Percentiles rank a stretch among this genome's conserved stretches.
phyloP scores from a whole-genome alignment of 2,113 vertebrate species.

The Mesoclemmys tuberculata region DNA sequence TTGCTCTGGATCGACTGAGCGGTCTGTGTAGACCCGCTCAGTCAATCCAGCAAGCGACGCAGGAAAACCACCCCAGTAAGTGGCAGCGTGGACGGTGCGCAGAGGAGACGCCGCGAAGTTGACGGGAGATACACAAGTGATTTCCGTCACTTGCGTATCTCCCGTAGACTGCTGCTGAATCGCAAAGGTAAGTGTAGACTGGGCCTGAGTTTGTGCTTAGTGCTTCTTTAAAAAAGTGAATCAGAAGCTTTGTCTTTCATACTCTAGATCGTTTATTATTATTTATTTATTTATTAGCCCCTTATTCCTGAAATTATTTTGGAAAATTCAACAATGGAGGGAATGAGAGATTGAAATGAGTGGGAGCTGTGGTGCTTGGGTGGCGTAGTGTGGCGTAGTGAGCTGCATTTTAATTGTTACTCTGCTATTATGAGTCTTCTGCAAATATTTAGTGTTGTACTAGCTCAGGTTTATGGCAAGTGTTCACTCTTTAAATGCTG shows the following conservation, averaged over 20 bases:
- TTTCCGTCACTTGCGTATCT: no score
- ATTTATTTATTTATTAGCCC: not conserved
- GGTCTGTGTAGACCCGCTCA: no score
- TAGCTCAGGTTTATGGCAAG: not conserved
- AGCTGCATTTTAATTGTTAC: not conserved
- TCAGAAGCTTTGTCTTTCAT: not conserved
- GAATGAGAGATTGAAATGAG: not conserved
- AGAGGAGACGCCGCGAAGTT: no score
- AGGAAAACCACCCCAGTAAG: no score
- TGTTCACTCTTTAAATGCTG: not conserved
- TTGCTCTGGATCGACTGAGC: no score
- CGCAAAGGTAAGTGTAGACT: no score
- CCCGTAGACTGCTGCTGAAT: no score
- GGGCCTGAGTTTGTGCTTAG: not conserved
- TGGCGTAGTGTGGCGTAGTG: rapidly evolving
- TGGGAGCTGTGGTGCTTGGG: not conserved
- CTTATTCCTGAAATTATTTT: not conserved
- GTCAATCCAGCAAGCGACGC: no score
- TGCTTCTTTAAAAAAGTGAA: not conserved
- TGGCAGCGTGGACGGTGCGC: no score
- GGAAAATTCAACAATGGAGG: not conserved
- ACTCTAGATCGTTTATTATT: not conserved
- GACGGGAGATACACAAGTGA: no score
- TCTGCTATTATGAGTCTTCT: not conserved
- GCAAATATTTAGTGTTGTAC: not conserved